Conservation (phyloP, 2,888 invertebrate species). For the Acleris emargana region DNA sequence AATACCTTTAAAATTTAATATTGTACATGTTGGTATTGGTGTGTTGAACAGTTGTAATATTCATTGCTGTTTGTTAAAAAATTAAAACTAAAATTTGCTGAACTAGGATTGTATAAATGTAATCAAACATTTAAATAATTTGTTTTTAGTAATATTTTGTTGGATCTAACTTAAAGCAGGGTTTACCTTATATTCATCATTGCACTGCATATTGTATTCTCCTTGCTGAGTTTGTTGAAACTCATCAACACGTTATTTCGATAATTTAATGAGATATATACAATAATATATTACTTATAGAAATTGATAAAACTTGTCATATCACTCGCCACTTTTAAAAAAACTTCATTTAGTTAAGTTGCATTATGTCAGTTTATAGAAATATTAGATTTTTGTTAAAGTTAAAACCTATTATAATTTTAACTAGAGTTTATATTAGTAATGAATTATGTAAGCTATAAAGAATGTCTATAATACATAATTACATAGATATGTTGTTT, state of each 20-base stretch:
- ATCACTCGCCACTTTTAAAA: constrained; percentile 85
- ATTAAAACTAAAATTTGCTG: constrained; percentile 49
- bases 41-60: constrained; percentile 61
- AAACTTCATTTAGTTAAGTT: constrained; percentile 62
- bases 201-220: constrained; percentile 51
- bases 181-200: constrained; percentile 58
- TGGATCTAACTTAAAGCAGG: constrained; percentile 58
- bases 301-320: constrained; percentile 72
- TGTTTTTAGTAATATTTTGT: constrained; percentile 48
- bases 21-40: constrained; percentile 54
- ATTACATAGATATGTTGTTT: constrained; percentile 74
- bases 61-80: constrained; percentile 62
- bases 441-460: constrained; percentile 81
- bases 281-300: constrained; percentile 41
- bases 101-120: constrained; percentile 53
- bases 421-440: constrained; percentile 74
- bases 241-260: constrained; percentile 45
- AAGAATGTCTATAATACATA: constrained; percentile 83
- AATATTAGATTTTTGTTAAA: constrained; percentile 61
- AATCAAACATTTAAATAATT: constrained; percentile 46
- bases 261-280: constrained; percentile 50
- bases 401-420: constrained; percentile 57
- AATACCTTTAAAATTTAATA: constrained; percentile 39
- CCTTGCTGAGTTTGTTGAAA: constrained; percentile 36
- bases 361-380: constrained; percentile 66